A percentile compares a stretch with the other conserved stretches of the same genome.
Evolutionary conservation across 2,888 invertebrate genomes (phyloP).

Genomic region (Drosophila mulleri): DNA sequence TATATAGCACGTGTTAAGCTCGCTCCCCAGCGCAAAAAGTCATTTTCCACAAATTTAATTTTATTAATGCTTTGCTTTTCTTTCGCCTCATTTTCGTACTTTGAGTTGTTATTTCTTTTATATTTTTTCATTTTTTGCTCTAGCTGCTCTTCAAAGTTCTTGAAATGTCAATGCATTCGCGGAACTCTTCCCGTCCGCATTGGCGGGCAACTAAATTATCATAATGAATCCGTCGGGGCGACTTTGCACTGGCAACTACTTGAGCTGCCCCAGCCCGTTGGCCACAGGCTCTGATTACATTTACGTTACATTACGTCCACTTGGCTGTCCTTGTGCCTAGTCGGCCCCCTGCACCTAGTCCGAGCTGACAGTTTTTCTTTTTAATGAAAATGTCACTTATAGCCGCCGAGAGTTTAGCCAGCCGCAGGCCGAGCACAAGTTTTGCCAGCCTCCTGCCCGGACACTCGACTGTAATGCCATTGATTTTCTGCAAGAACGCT

Average conservation of each 20-base stretch:
- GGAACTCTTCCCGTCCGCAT: slow-evolving; percentile 19
- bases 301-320: slow-evolving; percentile 40
- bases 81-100: slow-evolving; percentile 10
- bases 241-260: slow-evolving; percentile 71
- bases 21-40: slow-evolving; percentile 36
- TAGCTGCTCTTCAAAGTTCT: slow-evolving; percentile 67
- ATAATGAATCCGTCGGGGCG: slow-evolving; percentile 76
- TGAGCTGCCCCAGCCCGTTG: slow-evolving; percentile 50
- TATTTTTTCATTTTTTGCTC: neutral
- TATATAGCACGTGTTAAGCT: slow-evolving; percentile 52
- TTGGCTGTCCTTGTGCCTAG: slow-evolving; percentile 13
- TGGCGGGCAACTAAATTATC: slow-evolving; percentile 72
- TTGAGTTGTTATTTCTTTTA: neutral
- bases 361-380: slow-evolving; percentile 56
- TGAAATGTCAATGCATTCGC: slow-evolving; percentile 74
- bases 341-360: slow-evolving; percentile 4
- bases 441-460: slow-evolving; percentile 44
- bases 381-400: slow-evolving; percentile 79
- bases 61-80: slow-evolving; percentile 63
- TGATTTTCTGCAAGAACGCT: slow-evolving; percentile 76
- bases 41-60: slow-evolving; percentile 76
- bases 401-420: slow-evolving; percentile 51
- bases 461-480: slow-evolving; percentile 53
- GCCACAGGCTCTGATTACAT: slow-evolving; percentile 40
- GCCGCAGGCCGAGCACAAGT: slow-evolving; percentile 52